These are phyloP conservation scores for Apis dorsata DNA, from an alignment of 1,140 invertebrate genomes.

Conservation along the genomic window DNA sequence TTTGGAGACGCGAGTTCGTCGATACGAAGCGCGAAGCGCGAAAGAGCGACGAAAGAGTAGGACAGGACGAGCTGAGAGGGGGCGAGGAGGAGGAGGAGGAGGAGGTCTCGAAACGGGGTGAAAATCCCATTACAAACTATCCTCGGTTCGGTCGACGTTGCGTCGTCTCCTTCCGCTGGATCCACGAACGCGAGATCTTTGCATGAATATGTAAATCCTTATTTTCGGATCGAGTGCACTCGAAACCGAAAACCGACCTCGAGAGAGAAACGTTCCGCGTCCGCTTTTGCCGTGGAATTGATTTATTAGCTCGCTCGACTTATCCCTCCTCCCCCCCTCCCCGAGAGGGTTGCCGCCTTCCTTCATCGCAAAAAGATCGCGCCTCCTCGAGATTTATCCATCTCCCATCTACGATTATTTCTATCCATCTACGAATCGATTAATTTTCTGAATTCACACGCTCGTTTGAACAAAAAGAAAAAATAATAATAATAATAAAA, in stretches of 20 bases:
- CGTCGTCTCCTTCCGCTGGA: conserved; percentile 69
- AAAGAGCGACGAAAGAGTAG: conserved; percentile 42
- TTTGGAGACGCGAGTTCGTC: conserved; percentile 52
- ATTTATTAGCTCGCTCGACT: conserved; percentile 76
- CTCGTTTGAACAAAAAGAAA: not conserved
- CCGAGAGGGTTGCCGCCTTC: conserved; percentile 31
- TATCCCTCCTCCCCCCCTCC: conserved; percentile 37
- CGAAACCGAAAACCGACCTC: conserved; percentile 79
- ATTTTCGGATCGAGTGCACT: conserved; percentile 80
- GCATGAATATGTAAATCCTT: conserved; percentile 81
- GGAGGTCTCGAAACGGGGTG: conserved; percentile 55
- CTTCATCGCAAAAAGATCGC: conserved; percentile 46
- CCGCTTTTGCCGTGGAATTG: conserved; percentile 74
- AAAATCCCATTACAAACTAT: conserved; percentile 74
- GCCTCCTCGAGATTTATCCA: too few species aligned
- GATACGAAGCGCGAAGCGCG: conserved; percentile 49
- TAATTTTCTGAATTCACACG: too few species aligned
- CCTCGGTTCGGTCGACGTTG: conserved; percentile 70
- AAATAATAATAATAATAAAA: too few species aligned
- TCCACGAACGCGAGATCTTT: conserved; percentile 73
- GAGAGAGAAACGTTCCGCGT: conserved; percentile 66
- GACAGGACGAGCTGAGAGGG: not conserved
- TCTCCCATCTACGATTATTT: too few species aligned
- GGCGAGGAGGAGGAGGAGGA: not conserved
- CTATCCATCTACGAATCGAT: too few species aligned